Percentiles rank a stretch among this genome's conserved stretches.
Evolutionary conservation across 2,888 invertebrate genomes (phyloP).

Genomic region (Empis livida): DNA sequence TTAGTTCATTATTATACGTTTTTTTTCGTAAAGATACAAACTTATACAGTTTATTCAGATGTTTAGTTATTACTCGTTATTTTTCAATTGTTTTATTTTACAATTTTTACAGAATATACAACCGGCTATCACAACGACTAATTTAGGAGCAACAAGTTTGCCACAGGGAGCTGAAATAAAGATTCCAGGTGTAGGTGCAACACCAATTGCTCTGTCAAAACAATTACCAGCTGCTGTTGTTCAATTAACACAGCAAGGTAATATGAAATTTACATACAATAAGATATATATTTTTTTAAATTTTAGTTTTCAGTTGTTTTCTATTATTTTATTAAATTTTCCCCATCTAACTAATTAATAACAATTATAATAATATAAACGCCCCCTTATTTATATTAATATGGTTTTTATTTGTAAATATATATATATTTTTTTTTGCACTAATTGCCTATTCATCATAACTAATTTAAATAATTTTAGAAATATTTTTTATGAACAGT

Average conservation of each 20-base stretch:
- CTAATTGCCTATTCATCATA: too few relatives aligned
- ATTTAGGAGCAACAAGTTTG: slow-evolving; percentile 8
- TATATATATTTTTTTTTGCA: too few relatives aligned
- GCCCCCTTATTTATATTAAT: too few relatives aligned
- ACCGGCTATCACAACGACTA: background rate
- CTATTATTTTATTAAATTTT: background rate
- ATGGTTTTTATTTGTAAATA: too few relatives aligned
- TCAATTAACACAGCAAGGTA: slow-evolving; percentile 47
- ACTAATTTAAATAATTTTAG: too few relatives aligned
- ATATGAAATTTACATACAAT: slow-evolving; percentile 10
- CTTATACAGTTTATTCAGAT: too few relatives aligned
- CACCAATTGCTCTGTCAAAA: slow-evolving; percentile 47
- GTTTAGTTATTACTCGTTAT: too few relatives aligned
- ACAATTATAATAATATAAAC: background rate
- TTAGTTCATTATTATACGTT: too few relatives aligned
- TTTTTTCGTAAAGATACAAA: too few relatives aligned
- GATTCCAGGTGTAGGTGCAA: slow-evolving; percentile 43
- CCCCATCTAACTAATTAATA: background rate
- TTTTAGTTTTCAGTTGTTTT: background rate
- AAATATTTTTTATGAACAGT: too few relatives aligned
- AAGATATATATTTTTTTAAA: background rate
- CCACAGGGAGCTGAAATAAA: slow-evolving; percentile 44
- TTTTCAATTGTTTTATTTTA: too few relatives aligned
- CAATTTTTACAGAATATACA: background rate
- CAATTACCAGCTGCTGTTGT: slow-evolving; percentile 48